Percentiles rank a stretch among this genome's conserved stretches.
Evolutionary conservation across 2,113 vertebrate genomes (phyloP).

Genomic region (Phyllopteryx taeniolatus): DNA sequence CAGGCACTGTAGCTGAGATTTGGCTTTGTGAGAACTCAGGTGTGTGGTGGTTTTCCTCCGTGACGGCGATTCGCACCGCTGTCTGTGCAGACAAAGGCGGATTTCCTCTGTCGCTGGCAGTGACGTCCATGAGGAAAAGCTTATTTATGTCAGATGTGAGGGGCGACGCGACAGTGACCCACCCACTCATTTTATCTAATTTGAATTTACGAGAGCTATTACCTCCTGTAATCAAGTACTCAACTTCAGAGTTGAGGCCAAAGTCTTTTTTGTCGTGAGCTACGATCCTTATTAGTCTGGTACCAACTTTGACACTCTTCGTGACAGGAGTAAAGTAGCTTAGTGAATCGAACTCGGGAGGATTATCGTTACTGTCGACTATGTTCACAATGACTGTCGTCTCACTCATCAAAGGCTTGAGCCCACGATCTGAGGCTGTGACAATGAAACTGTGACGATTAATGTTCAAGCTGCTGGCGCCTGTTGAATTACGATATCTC

Average conservation of each 20-base stretch:
- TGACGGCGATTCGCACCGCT: conserved; percentile 81
- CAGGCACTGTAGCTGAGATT: conserved; percentile 80
- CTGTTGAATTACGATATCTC: conserved; percentile 85
- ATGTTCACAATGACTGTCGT: conserved; percentile 90
- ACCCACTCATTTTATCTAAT: conserved; percentile 84
- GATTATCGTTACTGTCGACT: conserved; percentile 93
- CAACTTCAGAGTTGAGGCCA: conserved; percentile 90
- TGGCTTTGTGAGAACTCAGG: conserved; percentile 94
- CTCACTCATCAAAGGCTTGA: conserved; percentile 85
- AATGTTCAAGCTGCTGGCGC: conserved; percentile 80
- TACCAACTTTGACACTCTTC: conserved; percentile 88
- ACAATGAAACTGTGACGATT: conserved; percentile 97
- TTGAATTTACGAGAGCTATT: conserved; percentile 81
- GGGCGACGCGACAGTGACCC: conserved; percentile 86
- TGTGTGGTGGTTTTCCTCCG: conserved; percentile 93
- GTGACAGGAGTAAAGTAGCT: conserved; percentile 92
- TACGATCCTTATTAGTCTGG: conserved; percentile 81
- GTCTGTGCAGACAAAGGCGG: conserved; percentile 82
- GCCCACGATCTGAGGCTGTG: conserved; percentile 87
- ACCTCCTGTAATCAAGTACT: conserved; percentile 81
- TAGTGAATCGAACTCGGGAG: conserved; percentile 77
- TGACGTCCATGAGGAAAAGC: conserved; percentile 80
- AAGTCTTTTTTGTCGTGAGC: conserved; percentile 91
- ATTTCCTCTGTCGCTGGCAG: conserved; percentile 88
- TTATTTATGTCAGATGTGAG: conserved; percentile 83